phyloP scores from a whole-genome alignment of 2,113 vertebrate species.

The Phalacrocorax pelagicus region DNA sequence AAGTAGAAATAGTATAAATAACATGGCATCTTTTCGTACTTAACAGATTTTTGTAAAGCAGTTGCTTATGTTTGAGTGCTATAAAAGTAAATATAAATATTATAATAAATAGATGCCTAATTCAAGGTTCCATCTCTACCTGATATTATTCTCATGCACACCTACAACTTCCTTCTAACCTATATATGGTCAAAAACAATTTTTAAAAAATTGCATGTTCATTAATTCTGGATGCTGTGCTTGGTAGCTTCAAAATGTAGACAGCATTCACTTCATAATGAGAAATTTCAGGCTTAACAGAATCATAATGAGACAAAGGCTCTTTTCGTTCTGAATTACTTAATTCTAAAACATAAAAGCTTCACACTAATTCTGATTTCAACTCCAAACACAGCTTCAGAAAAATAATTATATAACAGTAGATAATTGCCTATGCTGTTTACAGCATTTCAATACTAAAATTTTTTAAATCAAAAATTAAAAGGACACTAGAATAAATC shows the following conservation, averaged over 20 bases:
- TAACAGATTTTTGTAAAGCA: background rate
- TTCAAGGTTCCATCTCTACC: background rate
- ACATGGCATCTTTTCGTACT: background rate
- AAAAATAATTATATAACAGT: background rate
- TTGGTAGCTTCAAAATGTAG: background rate
- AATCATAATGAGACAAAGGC: background rate
- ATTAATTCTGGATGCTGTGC: background rate
- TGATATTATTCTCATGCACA: background rate
- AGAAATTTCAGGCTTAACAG: background rate
- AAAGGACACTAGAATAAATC: background rate
- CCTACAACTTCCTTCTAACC: background rate
- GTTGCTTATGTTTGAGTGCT: background rate
- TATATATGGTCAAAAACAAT: background rate
- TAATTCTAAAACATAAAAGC: background rate
- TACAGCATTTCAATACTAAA: background rate
- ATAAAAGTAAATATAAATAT: background rate
- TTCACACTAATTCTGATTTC: background rate
- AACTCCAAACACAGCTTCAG: background rate
- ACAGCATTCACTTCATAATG: background rate
- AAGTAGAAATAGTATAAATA: background rate
- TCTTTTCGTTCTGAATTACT: background rate
- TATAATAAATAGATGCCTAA: background rate
- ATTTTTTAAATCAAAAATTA: background rate
- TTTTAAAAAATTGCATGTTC: background rate
- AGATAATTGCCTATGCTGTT: background rate